These are phyloP conservation scores for Platyscapa corneri DNA, from an alignment of 1,140 invertebrate species.

Conservation along the genomic window DNA sequence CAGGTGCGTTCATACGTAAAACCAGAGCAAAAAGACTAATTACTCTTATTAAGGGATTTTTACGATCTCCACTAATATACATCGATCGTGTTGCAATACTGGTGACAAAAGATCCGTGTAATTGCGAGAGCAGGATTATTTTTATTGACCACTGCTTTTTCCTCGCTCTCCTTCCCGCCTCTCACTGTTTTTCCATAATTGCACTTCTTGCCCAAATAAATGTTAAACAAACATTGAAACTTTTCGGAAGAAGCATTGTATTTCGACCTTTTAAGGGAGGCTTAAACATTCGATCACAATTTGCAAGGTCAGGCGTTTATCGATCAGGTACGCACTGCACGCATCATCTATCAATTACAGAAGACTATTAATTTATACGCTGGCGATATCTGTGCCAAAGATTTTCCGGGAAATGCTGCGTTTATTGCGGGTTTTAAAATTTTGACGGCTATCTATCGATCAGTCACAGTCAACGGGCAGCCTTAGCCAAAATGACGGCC, in stretches of 20 bases:
- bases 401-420: too few relatives aligned
- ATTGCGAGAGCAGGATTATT: neutral
- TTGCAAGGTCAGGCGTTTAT: neutral
- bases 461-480: too few relatives aligned
- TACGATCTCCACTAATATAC: conserved; percentile 2
- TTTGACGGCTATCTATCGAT: too few relatives aligned
- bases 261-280: neutral
- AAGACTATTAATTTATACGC: neutral
- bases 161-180: neutral
- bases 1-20: conserved; percentile 5
- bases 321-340: neutral
- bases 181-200: neutral
- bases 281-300: neutral
- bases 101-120: neutral
- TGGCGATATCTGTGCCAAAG: neutral
- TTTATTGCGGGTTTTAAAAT: too few relatives aligned
- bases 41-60: neutral
- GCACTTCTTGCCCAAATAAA: neutral
- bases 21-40: neutral
- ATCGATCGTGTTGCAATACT: neutral
- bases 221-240: neutral
- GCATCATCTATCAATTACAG: neutral
- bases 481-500: too few relatives aligned
- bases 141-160: conserved; percentile 1
- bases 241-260: neutral